These are phyloP conservation scores for Andrena trimmerana DNA, from an alignment of 2,888 invertebrate species.

Conservation along the genomic window DNA sequence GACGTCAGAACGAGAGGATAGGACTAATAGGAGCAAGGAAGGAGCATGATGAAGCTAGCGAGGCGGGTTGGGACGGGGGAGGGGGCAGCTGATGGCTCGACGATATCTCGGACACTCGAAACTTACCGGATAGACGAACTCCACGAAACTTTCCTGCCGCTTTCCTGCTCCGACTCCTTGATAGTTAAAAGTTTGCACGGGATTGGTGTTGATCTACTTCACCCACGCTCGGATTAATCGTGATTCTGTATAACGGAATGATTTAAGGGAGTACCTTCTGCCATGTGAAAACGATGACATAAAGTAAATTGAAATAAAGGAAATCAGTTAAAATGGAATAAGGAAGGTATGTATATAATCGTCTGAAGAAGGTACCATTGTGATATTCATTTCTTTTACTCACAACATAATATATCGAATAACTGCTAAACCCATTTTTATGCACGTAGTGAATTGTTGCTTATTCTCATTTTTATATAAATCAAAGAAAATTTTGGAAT, in stretches of 20 bases:
- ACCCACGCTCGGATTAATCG: constrained; percentile 73
- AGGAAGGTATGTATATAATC: constrained; percentile 42
- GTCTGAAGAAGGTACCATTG: constrained; percentile 27
- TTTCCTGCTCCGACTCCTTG: constrained; percentile 68
- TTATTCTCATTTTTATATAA: background rate
- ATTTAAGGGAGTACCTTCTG: constrained; percentile 62
- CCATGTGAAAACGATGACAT: constrained; percentile 68
- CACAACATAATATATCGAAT: constrained; percentile 16
- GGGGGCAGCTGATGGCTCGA: constrained; percentile 66
- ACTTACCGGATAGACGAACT: constrained; percentile 72
- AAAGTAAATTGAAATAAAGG: constrained; percentile 69
- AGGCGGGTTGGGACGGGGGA: constrained; percentile 20
- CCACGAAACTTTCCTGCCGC: constrained; percentile 70
- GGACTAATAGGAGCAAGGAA: background rate
- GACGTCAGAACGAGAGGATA: constrained; percentile 3
- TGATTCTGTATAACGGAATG: constrained; percentile 70
- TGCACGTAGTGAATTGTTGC: constrained; percentile 43
- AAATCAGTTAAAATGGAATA: constrained; percentile 2
- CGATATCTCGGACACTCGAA: constrained; percentile 74
- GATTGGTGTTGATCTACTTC: constrained; percentile 73
- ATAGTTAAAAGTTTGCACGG: constrained; percentile 73
- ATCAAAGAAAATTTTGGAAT: no score
- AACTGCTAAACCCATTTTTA: constrained; percentile 19
- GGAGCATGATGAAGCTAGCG: background rate
- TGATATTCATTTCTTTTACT: constrained; percentile 24